Conservation (phyloP, 2,797 vertebrate genomes). For the Enteromius anoplus region DNA sequence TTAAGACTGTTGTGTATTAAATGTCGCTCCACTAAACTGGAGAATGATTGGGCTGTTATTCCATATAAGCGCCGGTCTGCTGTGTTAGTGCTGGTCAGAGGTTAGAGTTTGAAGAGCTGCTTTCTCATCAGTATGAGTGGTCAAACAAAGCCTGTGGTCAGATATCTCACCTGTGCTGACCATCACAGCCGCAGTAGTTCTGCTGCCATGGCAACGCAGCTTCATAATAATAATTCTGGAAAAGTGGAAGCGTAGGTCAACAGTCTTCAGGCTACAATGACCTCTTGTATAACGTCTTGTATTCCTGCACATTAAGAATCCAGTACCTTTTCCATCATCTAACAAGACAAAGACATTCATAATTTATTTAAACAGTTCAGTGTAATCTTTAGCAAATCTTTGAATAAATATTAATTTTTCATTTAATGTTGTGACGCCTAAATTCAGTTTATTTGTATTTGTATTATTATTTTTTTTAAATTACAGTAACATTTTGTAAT, state of each 20-base stretch:
- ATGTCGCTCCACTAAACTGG: slow-evolving; percentile 7
- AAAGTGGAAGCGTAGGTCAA: slow-evolving; percentile 29
- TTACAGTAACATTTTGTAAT: not conserved
- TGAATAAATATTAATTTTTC: not conserved
- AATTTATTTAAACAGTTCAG: not conserved
- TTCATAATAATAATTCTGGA: slow-evolving; percentile 41
- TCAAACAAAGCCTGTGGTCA: slow-evolving; percentile 36
- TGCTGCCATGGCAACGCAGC: slow-evolving; percentile 59
- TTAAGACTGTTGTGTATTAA: slow-evolving; percentile 23
- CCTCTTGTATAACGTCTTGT: not conserved
- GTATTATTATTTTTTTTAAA: too few species aligned
- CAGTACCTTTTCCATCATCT: not conserved
- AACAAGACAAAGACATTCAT: not conserved
- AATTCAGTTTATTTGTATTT: not conserved
- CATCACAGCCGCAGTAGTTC: slow-evolving; percentile 37
- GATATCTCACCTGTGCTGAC: slow-evolving; percentile 42
- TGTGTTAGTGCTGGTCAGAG: slow-evolving; percentile 19
- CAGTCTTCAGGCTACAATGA: slow-evolving; percentile 38
- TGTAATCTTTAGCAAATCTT: not conserved
- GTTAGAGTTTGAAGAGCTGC: slow-evolving; percentile 23
- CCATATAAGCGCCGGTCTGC: not conserved
- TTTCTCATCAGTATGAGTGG: slow-evolving; percentile 34
- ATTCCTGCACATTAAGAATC: not conserved
- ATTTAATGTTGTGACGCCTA: not conserved
- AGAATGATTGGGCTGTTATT: slow-evolving; percentile 15